A percentile compares a stretch with the other conserved stretches of the same genome.
Evolutionary conservation across 2,888 invertebrate genomes (phyloP).

Genomic region (Xylophagus ater): DNA sequence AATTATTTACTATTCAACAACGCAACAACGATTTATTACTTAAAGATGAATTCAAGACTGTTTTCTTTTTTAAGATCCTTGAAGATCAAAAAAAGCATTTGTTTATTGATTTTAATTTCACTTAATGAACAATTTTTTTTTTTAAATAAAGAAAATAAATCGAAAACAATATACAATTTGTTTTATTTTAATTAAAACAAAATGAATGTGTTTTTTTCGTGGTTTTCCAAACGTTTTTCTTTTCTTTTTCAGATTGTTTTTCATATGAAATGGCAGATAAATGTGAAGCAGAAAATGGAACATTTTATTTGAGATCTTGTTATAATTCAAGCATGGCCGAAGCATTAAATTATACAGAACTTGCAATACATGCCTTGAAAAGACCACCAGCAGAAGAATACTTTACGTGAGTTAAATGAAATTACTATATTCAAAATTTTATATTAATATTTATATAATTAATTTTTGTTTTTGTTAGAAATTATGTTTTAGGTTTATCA

Average conservation of each 20-base stretch:
- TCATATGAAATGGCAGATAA: slow-evolving; percentile 54
- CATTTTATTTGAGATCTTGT: slow-evolving; percentile 52
- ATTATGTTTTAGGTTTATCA: slow-evolving; percentile 46
- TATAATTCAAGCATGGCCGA: slow-evolving; percentile 47
- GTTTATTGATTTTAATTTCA: too few species aligned
- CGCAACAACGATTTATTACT: too few species aligned
- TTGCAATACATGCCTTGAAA: slow-evolving; percentile 46
- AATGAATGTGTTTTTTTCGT: too few species aligned
- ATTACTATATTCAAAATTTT: neutral
- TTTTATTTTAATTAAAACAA: too few species aligned
- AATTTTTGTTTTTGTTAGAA: slow-evolving; percentile 33
- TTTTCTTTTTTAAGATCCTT: too few species aligned
- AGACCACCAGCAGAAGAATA: slow-evolving; percentile 63
- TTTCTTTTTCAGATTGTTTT: slow-evolving; percentile 48
- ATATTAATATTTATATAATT: neutral
- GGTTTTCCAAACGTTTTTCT: too few species aligned
- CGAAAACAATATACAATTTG: too few species aligned
- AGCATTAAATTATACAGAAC: slow-evolving; percentile 44
- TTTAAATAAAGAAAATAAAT: too few species aligned
- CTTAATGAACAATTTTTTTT: too few species aligned
- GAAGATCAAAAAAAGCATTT: too few species aligned
- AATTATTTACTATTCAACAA: too few species aligned
- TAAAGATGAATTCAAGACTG: too few species aligned
- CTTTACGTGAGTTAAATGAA: slow-evolving; percentile 46
- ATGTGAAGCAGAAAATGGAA: slow-evolving; percentile 49